Percentiles rank a stretch among this genome's conserved stretches.
Evolutionary conservation across 1,140 invertebrate genomes (phyloP).

Genomic region (Eubasilissa regina): DNA sequence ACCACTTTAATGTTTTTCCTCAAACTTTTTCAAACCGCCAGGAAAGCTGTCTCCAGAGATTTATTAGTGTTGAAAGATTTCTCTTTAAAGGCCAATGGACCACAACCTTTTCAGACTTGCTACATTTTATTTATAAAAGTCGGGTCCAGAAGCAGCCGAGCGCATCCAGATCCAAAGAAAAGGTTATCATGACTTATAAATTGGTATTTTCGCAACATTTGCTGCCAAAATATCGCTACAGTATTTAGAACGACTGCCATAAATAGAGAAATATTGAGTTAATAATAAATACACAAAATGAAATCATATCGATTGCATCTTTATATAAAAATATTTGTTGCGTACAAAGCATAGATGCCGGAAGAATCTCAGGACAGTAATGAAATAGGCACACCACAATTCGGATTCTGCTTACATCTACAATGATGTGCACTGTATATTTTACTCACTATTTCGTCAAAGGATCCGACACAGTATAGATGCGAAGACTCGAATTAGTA

Average conservation of each 20-base stretch:
- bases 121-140: slow-evolving; percentile 11
- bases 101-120: neutral
- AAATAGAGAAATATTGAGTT: too few species aligned
- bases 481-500: too few species aligned
- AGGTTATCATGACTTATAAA: slow-evolving; percentile 16
- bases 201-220: slow-evolving; percentile 25
- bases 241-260: neutral
- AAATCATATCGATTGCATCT: too few species aligned
- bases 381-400: too few species aligned
- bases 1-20: neutral
- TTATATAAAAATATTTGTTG: too few species aligned
- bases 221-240: slow-evolving; percentile 14
- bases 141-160: slow-evolving; percentile 14
- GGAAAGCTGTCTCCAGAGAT: slow-evolving; percentile 18
- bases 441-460: too few species aligned
- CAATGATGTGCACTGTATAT: too few species aligned
- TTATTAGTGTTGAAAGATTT: slow-evolving; percentile 34
- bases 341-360: too few species aligned
- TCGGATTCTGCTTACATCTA: too few species aligned
- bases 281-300: too few species aligned
- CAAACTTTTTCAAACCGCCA: slow-evolving; percentile 11
- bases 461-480: too few species aligned
- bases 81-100: slow-evolving; percentile 6
- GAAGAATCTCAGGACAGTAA: too few species aligned
- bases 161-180: slow-evolving; percentile 21